phyloP scores from a whole-genome alignment of 2,888 invertebrate species.

The Cheilosia variabilis region DNA sequence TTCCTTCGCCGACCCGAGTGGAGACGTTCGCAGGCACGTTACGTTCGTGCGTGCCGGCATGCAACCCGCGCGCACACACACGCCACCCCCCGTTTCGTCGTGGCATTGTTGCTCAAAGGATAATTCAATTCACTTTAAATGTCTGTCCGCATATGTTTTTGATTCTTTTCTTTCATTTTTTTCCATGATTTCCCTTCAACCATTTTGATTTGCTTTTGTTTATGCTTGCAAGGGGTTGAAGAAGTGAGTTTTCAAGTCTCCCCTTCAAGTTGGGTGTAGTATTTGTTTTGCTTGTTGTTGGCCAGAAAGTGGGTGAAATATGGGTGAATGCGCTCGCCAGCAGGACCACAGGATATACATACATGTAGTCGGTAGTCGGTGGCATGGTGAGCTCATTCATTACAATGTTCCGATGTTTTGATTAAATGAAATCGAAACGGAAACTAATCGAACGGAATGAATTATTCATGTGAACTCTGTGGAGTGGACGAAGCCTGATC shows the following conservation, averaged over 20 bases:
- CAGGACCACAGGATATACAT: slow-evolving; percentile 5
- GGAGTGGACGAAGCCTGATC: slow-evolving; percentile 64
- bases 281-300: slow-evolving; percentile 61
- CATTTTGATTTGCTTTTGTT: slow-evolving; percentile 41
- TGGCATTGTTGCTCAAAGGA: slow-evolving; percentile 62
- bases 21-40: slow-evolving; percentile 30
- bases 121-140: slow-evolving; percentile 74
- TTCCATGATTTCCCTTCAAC: slow-evolving; percentile 2
- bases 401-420: slow-evolving; percentile 75
- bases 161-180: background rate
- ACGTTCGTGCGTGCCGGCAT: slow-evolving; percentile 65
- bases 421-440: slow-evolving; percentile 76
- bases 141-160: slow-evolving; percentile 67
- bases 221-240: slow-evolving; percentile 52
- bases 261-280: slow-evolving; percentile 12
- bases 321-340: slow-evolving; percentile 17
- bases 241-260: slow-evolving; percentile 59
- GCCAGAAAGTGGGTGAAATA: background rate
- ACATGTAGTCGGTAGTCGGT: slow-evolving; percentile 25
- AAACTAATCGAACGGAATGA: slow-evolving; percentile 75
- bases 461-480: slow-evolving; percentile 74
- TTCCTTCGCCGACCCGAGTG: slow-evolving; percentile 30
- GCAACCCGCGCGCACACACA: slow-evolving; percentile 59
- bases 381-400: slow-evolving; percentile 67
- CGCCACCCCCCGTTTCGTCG: slow-evolving; percentile 13